These are phyloP conservation scores for Unio delphinus DNA, from an alignment of 2,888 invertebrate genomes.

Conservation along the genomic window DNA sequence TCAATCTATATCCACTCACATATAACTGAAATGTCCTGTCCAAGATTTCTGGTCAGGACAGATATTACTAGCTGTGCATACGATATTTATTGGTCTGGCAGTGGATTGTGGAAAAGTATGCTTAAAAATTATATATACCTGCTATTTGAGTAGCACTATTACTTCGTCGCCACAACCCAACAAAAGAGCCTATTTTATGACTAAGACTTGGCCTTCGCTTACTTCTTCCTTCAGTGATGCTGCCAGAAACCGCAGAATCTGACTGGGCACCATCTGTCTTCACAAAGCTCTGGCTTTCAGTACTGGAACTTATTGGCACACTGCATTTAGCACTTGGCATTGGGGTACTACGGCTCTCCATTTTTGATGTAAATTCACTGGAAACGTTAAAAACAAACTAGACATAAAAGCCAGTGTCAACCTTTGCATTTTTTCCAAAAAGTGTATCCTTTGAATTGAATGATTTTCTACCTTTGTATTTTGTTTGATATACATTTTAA, in stretches of 20 bases:
- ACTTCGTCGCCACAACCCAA: conserved; percentile 86
- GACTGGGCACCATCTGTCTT: conserved; percentile 90
- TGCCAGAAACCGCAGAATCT: conserved; percentile 86
- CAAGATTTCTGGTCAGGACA: too few relatives aligned
- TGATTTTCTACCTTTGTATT: too few relatives aligned
- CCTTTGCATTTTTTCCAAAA: too few relatives aligned
- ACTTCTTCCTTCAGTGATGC: conserved; percentile 72
- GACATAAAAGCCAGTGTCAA: too few relatives aligned
- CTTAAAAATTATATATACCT: conserved; percentile 22
- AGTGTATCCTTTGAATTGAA: too few relatives aligned
- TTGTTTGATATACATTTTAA: too few relatives aligned
- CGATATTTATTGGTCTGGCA: too few relatives aligned
- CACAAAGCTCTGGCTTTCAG: conserved; percentile 56
- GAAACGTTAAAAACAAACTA: conserved; percentile 8
- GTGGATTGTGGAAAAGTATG: too few relatives aligned
- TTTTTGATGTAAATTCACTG: conserved; percentile 71
- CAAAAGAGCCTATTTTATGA: conserved; percentile 71
- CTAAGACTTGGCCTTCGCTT: conserved; percentile 75
- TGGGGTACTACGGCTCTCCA: conserved; percentile 67
- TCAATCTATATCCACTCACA: too few relatives aligned
- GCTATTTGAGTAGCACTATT: conserved; percentile 95
- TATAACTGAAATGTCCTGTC: too few relatives aligned
- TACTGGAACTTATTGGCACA: conserved; percentile 42
- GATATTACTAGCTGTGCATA: too few relatives aligned
- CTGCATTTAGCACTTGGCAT: conserved; percentile 52